Evolutionary conservation across 2,797 vertebrate species (phyloP), one percentile per base, ranked within the genome.

Genomic region (Anomalospiza imberbis): DNA sequence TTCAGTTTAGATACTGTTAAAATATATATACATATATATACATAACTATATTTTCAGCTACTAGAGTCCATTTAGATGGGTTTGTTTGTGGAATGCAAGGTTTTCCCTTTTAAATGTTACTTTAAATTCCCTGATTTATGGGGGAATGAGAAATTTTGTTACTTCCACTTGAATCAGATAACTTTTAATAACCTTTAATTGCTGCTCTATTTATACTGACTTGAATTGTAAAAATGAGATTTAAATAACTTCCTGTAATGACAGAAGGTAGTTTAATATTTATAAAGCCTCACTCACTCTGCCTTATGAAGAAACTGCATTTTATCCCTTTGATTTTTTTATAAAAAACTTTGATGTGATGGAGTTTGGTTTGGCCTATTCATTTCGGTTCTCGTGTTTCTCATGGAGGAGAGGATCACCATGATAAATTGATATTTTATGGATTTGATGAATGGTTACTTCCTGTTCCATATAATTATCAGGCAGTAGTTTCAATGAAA

Each of bases 381-480:
- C 82, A 95, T 97, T 97, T 97, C 91, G 89, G 62, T 93, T 93
- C 89, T 95, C 34, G 9, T 91, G 77, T 87, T 96, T 97, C 93
- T 88, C 9, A n/a, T 54, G 91, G 85, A 92, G 67, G 86, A 90
- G 84, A 82, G 58, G 81, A 82, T 91, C 73, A 93, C 93, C 78
- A 50, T 98, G 97, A 98, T 96, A 94, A 97, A 98, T 97, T 74
- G 96, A 95, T 97, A 77, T 95, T 97, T 97, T 96, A 96, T 76
- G 90, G 86, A 85, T 95, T 89, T 98, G 98, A 98, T 97, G 94
- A 98, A 98, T 97, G 95, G 95, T 92, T 97, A 96, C 95, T 97
- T 98, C 97, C 95, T 97, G 85, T 97, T 97, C 90, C 16, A 32
- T 97, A 71, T 97, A 97, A 98, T 98, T 98, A 97, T 96, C 91